phyloP scores from a whole-genome alignment of 2,888 invertebrate genomes.

The Phaonia tiefii region DNA sequence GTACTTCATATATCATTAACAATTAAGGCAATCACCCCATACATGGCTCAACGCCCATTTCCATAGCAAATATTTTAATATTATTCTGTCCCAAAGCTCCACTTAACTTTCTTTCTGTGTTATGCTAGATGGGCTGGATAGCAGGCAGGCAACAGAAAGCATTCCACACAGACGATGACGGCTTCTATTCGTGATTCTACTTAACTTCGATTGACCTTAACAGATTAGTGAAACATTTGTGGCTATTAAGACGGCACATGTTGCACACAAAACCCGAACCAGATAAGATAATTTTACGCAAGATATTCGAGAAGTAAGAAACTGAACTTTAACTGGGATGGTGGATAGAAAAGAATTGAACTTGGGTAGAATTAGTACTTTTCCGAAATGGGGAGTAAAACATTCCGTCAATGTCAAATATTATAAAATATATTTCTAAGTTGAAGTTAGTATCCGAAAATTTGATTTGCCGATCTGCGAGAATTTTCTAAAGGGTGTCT shows the following conservation, averaged over 20 bases:
- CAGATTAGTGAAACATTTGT: conserved; percentile 78
- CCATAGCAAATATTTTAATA: neutral
- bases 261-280: conserved; percentile 41
- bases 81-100: neutral
- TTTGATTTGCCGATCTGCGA: too few relatives aligned
- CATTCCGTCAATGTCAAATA: too few relatives aligned
- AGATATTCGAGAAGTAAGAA: conserved; percentile 24
- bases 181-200: conserved; percentile 81
- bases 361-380: too few relatives aligned
- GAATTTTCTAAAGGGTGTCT: too few relatives aligned
- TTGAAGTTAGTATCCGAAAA: too few relatives aligned
- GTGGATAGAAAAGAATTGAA: too few relatives aligned
- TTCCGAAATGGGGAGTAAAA: too few relatives aligned
- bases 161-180: conserved; percentile 1
- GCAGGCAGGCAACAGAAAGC: neutral
- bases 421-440: too few relatives aligned
- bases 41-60: conserved; percentile 10
- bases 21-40: conserved; percentile 51
- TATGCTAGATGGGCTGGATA: neutral
- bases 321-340: too few relatives aligned
- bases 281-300: conserved; percentile 31
- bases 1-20: conserved; percentile 60
- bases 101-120: neutral
- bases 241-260: conserved; percentile 57
- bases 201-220: conserved; percentile 82